Evolutionary conservation across 1,140 invertebrate species (phyloP).

Genomic region (Neocloeon triangulifer): DNA sequence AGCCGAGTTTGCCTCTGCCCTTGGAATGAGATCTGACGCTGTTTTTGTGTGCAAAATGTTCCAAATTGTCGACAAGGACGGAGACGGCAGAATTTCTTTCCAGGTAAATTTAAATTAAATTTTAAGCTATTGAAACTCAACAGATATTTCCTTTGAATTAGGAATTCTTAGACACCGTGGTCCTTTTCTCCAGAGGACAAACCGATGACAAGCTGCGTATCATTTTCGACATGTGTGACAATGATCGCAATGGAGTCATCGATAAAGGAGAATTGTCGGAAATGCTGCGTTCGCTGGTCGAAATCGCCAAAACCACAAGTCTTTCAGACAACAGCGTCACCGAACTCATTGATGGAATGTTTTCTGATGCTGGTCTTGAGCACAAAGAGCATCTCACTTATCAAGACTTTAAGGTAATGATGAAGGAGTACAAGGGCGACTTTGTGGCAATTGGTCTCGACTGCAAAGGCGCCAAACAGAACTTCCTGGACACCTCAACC

Average conservation of each 20-base stretch:
- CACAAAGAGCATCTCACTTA: conserved; percentile 83
- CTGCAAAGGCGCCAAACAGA: conserved; percentile 89
- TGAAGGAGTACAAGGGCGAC: conserved; percentile 92
- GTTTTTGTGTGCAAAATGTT: conserved; percentile 99
- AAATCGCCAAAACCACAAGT: conserved; percentile 81
- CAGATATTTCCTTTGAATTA: too few species aligned
- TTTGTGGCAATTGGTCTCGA: conserved; percentile 92
- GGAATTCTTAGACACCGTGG: conserved; percentile 92
- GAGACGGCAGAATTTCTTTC: conserved; percentile 89
- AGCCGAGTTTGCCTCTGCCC: conserved; percentile 86
- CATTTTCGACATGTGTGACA: conserved; percentile 98
- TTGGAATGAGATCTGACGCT: conserved; percentile 89
- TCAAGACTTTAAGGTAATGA: conserved; percentile 86
- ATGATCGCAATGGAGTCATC: conserved; percentile 85
- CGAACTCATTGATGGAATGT: conserved; percentile 86
- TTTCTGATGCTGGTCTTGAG: conserved; percentile 73
- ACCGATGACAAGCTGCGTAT: conserved; percentile 91
- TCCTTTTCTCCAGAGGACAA: conserved; percentile 72
- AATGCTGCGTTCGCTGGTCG: conserved; percentile 81
- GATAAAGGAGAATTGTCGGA: conserved; percentile 85
- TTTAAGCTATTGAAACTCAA: conserved; percentile 1
- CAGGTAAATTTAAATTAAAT: conserved; percentile 29
- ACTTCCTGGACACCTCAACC: conserved; percentile 82
- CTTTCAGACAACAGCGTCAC: conserved; percentile 75
- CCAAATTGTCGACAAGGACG: conserved; percentile 90